A percentile compares a stretch with the other conserved stretches of the same genome.
Conservation (phyloP, 2,888 invertebrate species). For the Notocelia uddmanniana region DNA sequence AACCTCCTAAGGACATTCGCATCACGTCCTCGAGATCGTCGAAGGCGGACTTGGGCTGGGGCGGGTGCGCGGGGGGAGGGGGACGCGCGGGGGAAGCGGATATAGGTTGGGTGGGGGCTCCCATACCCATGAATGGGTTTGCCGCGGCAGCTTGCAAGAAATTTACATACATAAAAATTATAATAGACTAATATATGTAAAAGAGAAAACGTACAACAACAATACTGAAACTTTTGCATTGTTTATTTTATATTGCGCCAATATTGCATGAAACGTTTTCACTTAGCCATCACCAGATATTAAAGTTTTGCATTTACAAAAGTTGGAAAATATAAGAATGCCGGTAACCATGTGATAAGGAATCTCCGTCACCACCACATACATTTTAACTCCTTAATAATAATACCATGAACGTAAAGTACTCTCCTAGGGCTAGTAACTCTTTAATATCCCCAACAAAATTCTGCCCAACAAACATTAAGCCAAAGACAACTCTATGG, state of each 20-base stretch:
- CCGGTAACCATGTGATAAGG: slow-evolving; percentile 47
- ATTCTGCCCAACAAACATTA: too few relatives aligned
- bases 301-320: slow-evolving; percentile 29
- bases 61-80: slow-evolving; percentile 77
- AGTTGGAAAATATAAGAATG: slow-evolving; percentile 36
- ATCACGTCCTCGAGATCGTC: slow-evolving; percentile 90
- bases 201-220: slow-evolving; percentile 19
- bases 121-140: slow-evolving; percentile 89
- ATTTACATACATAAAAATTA: slow-evolving; percentile 52
- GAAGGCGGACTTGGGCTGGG: slow-evolving; percentile 87
- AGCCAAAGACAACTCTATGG: too few relatives aligned
- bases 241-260: not conserved
- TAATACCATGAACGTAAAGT: too few relatives aligned
- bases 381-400: not conserved
- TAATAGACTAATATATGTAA: slow-evolving; percentile 40
- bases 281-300: slow-evolving; percentile 36
- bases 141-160: slow-evolving; percentile 85
- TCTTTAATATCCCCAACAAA: too few relatives aligned
- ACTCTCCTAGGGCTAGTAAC: too few relatives aligned
- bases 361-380: not conserved
- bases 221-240: not conserved
- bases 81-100: slow-evolving; percentile 83
- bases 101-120: slow-evolving; percentile 80
- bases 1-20: slow-evolving; percentile 88
- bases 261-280: slow-evolving; percentile 16